Evolutionary conservation across 2,113 vertebrate species (phyloP).

Genomic region (Crotalus helleri): DNA sequence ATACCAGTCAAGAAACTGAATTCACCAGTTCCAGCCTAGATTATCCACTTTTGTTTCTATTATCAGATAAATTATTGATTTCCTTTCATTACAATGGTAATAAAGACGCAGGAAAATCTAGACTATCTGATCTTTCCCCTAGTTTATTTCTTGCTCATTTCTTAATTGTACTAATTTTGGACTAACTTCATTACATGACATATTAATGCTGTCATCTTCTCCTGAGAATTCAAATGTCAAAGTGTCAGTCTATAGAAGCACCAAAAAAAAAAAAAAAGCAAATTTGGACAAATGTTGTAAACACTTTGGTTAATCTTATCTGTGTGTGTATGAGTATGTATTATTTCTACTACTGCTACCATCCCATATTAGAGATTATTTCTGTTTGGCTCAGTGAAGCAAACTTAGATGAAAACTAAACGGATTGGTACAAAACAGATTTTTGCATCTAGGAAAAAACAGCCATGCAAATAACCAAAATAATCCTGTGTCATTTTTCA

Average conservation of each 20-base stretch:
- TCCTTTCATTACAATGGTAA: fast-evolving
- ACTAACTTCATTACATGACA: background rate
- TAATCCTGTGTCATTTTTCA: background rate
- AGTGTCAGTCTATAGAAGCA: fast-evolving
- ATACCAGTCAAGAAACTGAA: fast-evolving
- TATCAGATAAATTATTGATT: background rate
- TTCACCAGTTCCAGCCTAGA: fast-evolving
- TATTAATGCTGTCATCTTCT: background rate
- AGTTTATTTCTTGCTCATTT: background rate
- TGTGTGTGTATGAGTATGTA: background rate
- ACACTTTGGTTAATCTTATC: background rate
- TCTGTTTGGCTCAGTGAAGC: background rate
- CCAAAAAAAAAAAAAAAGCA: background rate
- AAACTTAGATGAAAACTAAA: background rate
- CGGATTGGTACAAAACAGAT: background rate
- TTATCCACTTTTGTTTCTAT: fast-evolving
- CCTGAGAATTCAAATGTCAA: fast-evolving
- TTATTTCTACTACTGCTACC: background rate
- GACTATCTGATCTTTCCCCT: background rate
- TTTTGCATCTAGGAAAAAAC: background rate
- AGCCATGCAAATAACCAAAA: fast-evolving
- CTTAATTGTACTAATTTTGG: background rate
- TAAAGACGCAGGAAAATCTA: background rate
- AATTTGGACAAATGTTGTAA: background rate
- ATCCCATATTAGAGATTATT: background rate